Evolutionary conservation across 2,113 vertebrate species (phyloP).

Genomic region (Protobothrops mucrosquamatus): DNA sequence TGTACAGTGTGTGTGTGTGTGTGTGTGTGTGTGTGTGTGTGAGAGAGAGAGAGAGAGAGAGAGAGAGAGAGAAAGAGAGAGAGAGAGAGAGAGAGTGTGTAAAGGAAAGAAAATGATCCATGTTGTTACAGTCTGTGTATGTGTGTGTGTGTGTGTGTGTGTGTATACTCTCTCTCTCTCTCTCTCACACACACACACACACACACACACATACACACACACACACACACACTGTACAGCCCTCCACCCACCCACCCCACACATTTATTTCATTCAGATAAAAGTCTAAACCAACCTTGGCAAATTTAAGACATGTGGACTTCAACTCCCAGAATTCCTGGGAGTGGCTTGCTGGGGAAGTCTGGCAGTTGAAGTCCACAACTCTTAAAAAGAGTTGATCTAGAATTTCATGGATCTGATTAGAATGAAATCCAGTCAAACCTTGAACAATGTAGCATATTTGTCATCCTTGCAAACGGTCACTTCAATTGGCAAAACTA

Average conservation of each 20-base stretch:
- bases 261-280: conserved; percentile 12
- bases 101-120: too few relatives aligned
- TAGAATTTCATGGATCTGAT: neutral
- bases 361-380: neutral
- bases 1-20: too few relatives aligned
- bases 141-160: too few relatives aligned
- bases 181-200: neutral
- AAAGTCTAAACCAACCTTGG: neutral
- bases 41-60: too few relatives aligned
- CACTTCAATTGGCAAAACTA: conserved; percentile 1
- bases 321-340: neutral
- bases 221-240: too few relatives aligned
- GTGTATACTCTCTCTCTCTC: neutral
- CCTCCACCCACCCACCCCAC: neutral
- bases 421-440: neutral
- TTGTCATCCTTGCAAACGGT: conserved; percentile 1
- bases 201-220: neutral
- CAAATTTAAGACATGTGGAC: neutral
- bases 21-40: too few relatives aligned
- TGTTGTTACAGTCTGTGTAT: too few relatives aligned
- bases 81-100: too few relatives aligned
- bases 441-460: neutral
- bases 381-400: neutral
- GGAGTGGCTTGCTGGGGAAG: neutral
- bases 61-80: too few relatives aligned